Base-by-base conservation (phyloP, 1,140 invertebrate species). In the Drosophila takahashii region DNA sequence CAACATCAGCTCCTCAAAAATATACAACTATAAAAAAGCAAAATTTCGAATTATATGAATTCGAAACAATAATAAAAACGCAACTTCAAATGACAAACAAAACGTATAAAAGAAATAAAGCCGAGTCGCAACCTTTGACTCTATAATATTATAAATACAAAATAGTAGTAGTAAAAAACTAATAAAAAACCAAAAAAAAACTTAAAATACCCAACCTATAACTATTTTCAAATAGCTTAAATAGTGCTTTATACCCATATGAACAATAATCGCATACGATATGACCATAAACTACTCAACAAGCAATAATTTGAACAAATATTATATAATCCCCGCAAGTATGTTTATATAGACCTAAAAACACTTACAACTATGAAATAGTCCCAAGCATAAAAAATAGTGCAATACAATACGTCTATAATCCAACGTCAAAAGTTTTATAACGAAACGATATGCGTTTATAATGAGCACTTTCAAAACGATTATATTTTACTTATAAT, bases 401-500 rank as follows among this genome's bases (percentile, higher is more conserved):
- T 51, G 65, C 42, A 70, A 57, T 54, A 69, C 65, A 70, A 39
- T 69, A 29, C 44, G 44, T 51, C 9, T 18, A 70, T 57, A 70
- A 47, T 27, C 18, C 64, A 56, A 67, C 18, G 59, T 67, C 59
- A 67, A 67, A 67, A 18, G 64, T 51, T 65, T 47, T 70, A 70
- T 57, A 70, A 13, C 42, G 64, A 4, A 51, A 67, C 0, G 15
- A 48, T 57, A 59, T 41, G 22, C 39, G 16, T 36, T 80, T 69
- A 73, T 61, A 42, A 50, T 69, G 39, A 66, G 71, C 84, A 79
- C 84, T 83, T 61, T 56, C 64, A 72, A 64, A 56, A 48, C 58
- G 76, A 75, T 45, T 45, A 41, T 41, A 56, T 42, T 36, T 45
- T 22, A 27, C 27, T 16, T 34, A 8, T 6, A 59, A 77, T 57